These are phyloP conservation scores for Prolemur simus DNA, from an alignment of 2,113 vertebrate species.

Conservation along the genomic window DNA sequence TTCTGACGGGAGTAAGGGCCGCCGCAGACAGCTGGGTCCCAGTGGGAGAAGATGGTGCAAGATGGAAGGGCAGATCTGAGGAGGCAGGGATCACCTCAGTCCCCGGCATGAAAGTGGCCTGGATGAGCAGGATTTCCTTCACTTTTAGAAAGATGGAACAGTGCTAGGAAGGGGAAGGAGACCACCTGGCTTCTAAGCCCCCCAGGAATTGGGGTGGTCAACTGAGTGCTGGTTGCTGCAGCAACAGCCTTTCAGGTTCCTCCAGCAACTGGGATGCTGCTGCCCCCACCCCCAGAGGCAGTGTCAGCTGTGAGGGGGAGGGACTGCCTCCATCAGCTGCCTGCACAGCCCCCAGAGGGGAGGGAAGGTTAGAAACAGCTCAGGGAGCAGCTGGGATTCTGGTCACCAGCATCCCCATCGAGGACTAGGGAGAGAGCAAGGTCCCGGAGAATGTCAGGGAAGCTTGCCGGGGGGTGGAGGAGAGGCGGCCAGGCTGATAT, in stretches of 20 bases:
- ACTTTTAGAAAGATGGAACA: not conserved
- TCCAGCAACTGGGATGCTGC: constrained; percentile 57
- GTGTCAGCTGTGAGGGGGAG: constrained; percentile 71
- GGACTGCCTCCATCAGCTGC: constrained; percentile 42
- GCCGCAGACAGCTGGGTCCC: not conserved
- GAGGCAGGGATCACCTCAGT: not conserved
- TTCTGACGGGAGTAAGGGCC: not conserved
- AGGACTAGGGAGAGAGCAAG: constrained; percentile 21
- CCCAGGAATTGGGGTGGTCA: constrained; percentile 67
- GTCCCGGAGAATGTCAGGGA: not conserved
- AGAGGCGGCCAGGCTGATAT: not conserved
- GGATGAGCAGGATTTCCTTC: not conserved
- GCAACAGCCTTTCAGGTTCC: constrained; percentile 72
- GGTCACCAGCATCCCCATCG: constrained; percentile 32
- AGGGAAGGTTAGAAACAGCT: constrained; percentile 49
- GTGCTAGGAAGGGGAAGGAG: not conserved
- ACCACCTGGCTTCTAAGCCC: constrained; percentile 42
- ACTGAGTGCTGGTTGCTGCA: constrained; percentile 52
- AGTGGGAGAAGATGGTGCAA: not conserved
- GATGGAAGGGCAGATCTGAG: not conserved
- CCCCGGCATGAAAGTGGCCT: not conserved
- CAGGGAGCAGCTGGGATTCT: constrained; percentile 60
- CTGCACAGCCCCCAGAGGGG: constrained; percentile 43
- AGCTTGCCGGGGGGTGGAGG: not conserved
- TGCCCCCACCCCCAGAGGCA: constrained; percentile 62